Base-by-base conservation (phyloP, 30 jellyfish, hydroid and myxozoan genomes). In the Sanderia malayensis region DNA sequence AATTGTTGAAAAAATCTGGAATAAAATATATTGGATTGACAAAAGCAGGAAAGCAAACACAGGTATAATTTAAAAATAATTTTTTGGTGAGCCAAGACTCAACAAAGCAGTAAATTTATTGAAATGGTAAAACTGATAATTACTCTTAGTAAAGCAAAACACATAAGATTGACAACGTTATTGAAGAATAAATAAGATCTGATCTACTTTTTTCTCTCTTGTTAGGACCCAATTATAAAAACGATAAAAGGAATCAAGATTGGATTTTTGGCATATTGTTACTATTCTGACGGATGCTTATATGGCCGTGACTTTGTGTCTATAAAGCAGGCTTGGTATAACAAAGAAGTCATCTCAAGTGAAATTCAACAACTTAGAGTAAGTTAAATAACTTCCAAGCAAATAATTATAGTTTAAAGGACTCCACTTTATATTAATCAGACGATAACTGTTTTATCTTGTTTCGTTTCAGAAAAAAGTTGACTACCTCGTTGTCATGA, bases 211-310 rank as follows among this genome's bases (percentile, higher is more conserved):
- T n/a, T n/a, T n/a, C n/a, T n/a, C n/a, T n/a, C n/a, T n/a, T n/a
- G n/a, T n/a, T n/a, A 73, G 73, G 34, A 21, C 19, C 93, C 96
- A n/a, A 58, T 85, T 37, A 70, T 85, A 11, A 85, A 76, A 55
- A 81, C 26, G 20, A 70, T 76, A 19, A 85, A 85, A 18, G 93
- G 96, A 4, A 28, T 85, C 15, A 69, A 53, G 19, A 63, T 85
- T 28, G 96, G 92, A 1, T 67, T 85, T 53, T 76, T 85, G 10
- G 73, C 86, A 8, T 85, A 85, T 57, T 85, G 96, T 31, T 63
- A 70, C 9, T 71, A 76, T 66, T 32, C 44, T n/a, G 81, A 71
- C n/a, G 93, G 92, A 4, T 69, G 81, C 46, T 44, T 33, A 46
- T 34, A 4, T 37, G 52, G 52, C 13, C 6, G 13, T 4, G 52